These are phyloP conservation scores for Takifugu ocellatus DNA, from an alignment of 2,797 vertebrate species.

Conservation along the genomic window DNA sequence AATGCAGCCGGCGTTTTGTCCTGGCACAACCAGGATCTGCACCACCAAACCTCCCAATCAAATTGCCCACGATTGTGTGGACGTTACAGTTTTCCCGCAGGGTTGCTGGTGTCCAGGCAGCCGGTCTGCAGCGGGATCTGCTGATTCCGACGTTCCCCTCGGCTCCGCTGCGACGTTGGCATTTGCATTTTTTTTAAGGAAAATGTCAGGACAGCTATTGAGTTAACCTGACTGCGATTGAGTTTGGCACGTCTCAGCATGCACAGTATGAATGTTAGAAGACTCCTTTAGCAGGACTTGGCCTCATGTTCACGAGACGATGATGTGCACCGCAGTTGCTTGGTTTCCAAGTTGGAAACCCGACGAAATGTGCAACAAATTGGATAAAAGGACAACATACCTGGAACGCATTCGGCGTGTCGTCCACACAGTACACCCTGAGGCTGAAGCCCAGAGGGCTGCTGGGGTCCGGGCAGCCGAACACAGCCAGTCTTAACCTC, in stretches of 20 bases:
- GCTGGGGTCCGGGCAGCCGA: slow-evolving; percentile 85
- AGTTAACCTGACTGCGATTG: background rate
- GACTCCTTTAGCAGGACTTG: too few relatives aligned
- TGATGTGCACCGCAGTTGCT: too few relatives aligned
- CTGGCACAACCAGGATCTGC: slow-evolving; percentile 14
- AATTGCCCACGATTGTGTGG: background rate
- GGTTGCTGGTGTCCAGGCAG: too few relatives aligned
- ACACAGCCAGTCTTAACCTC: slow-evolving; percentile 91
- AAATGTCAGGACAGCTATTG: slow-evolving; percentile 3
- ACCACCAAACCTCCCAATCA: slow-evolving; percentile 3
- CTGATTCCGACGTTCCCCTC: background rate
- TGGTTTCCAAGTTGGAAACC: too few relatives aligned
- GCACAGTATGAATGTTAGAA: too few relatives aligned
- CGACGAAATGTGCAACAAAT: background rate
- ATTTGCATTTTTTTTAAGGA: background rate
- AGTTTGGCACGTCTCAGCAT: background rate
- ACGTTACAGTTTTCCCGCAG: too few relatives aligned
- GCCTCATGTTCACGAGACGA: too few relatives aligned
- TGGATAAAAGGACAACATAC: slow-evolving; percentile 68
- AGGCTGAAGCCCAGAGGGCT: slow-evolving; percentile 90
- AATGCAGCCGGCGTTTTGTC: slow-evolving; percentile 34
- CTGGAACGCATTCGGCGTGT: slow-evolving; percentile 96
- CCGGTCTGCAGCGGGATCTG: too few relatives aligned
- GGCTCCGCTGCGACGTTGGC: background rate
- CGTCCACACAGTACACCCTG: slow-evolving; percentile 96